phyloP scores from a whole-genome alignment of 2,888 invertebrate species.

The Punctoribates punctum region DNA sequence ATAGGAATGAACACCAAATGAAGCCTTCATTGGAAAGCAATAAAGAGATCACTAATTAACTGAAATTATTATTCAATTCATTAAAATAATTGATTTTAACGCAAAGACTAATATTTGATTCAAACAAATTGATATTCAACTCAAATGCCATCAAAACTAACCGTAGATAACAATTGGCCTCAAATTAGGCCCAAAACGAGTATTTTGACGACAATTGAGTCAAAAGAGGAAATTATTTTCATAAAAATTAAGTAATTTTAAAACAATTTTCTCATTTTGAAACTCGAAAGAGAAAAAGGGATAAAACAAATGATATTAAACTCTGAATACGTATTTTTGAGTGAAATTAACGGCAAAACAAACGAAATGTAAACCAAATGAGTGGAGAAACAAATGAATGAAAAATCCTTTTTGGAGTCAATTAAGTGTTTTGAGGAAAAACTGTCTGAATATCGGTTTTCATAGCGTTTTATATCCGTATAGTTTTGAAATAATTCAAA shows the following conservation, averaged over 20 bases:
- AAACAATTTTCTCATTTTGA: background rate
- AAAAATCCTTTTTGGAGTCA: no score
- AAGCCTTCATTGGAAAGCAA: no score
- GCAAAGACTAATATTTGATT: no score
- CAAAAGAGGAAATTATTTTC: background rate
- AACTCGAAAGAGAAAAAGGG: background rate
- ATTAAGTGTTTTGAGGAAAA: no score
- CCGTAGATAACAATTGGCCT: conserved; percentile 8
- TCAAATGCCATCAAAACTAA: background rate
- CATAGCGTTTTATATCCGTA: background rate
- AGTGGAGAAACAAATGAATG: no score
- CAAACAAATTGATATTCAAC: no score
- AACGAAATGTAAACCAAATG: background rate
- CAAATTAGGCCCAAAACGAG: background rate
- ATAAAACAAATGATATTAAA: no score
- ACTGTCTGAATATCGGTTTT: no score
- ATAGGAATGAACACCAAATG: no score
- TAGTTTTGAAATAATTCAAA: background rate
- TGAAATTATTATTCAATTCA: background rate
- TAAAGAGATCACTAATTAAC: no score
- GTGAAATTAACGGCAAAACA: background rate
- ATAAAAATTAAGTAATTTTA: no score
- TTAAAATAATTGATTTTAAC: background rate
- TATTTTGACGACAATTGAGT: background rate
- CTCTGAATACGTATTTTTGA: no score